These are phyloP conservation scores for Macrosteles quadrilineatus DNA, from an alignment of 1,140 invertebrate species.

Conservation along the genomic window DNA sequence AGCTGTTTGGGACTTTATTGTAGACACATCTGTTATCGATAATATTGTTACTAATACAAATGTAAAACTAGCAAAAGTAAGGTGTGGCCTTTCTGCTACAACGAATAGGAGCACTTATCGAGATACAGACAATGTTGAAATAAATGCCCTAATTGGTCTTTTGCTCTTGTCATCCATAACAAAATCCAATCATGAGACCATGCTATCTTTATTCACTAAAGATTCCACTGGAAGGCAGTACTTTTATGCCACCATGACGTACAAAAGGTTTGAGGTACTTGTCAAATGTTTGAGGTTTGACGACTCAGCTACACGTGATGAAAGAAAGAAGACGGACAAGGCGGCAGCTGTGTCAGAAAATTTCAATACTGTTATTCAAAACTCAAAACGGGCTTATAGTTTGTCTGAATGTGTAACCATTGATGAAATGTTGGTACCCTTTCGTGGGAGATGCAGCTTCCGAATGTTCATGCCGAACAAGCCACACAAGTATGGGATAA, in stretches of 20 bases:
- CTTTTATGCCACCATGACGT: conserved; percentile 13
- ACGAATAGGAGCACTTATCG: conserved; percentile 17
- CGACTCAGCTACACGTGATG: not conserved
- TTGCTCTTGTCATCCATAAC: conserved; percentile 14
- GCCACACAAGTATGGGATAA: conserved; percentile 30
- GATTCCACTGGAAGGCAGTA: conserved; percentile 1
- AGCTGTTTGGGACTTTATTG: conserved; percentile 13
- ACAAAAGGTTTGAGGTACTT: conserved; percentile 17
- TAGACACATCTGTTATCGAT: conserved; percentile 16
- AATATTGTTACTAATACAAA: conserved; percentile 18
- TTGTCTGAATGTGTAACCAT: not conserved
- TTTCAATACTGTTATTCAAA: not conserved
- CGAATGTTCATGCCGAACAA: conserved; percentile 27
- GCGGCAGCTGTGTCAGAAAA: conserved; percentile 21
- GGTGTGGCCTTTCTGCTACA: not conserved
- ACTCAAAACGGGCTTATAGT: conserved; percentile 5
- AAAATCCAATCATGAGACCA: conserved; percentile 24
- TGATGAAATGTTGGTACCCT: conserved; percentile 50
- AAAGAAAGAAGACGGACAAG: conserved; percentile 5
- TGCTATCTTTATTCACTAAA: conserved; percentile 16
- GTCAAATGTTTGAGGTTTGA: conserved; percentile 19
- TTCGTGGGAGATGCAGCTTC: conserved; percentile 50
- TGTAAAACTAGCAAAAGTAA: conserved; percentile 16
- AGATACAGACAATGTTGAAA: conserved; percentile 15
- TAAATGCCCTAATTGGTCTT: conserved; percentile 25